Evolutionary conservation across 2,113 vertebrate species (phyloP), one percentile per base, ranked within the genome.

Genomic region (Grantiella picta): DNA sequence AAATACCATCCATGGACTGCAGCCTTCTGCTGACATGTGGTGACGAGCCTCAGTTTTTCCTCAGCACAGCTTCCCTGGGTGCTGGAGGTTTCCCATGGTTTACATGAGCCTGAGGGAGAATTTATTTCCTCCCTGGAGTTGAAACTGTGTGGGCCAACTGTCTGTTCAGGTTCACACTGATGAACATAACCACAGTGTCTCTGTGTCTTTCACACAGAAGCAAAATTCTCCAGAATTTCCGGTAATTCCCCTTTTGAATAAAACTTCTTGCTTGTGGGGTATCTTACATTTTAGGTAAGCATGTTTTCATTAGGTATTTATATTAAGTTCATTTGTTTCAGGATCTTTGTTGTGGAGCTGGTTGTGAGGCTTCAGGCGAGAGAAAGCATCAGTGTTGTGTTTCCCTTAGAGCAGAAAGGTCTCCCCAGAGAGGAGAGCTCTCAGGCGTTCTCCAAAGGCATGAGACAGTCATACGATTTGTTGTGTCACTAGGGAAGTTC

Each of bases 31-130:
- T 90, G 56, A 47, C 45, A 27, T 42, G 76, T 59, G 53, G 31
- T 86, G 83, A 60, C 0, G 6, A 86, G 77, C 86, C 63, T 80
- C 75, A 70, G 44, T 72, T 81, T 95, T 86, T 47, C 60, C 57
- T 86, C 76, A 71, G 82, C 47, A 31, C 36, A 66, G 47, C 68
- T 93, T 92, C 22, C 19, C 47, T 78, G 53, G 12, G 21, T 89
- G 63, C 49, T 73, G 82, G 56, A 93, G 82, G 64, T 92, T 94
- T 96, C 92, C 76, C 68, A 77, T 86, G 68, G 49, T 93, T 93
- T 85, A 63, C 71, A n/a, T 57, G 47, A 91, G 77, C 65, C 77
- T 86, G 53, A 79, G 73, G 86, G 68, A 80, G 53, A 83, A 73
- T 70, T 90, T 83, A 36, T 77, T 95, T 90, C 90, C 85, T 93